Base-by-base conservation (phyloP, 2,113 vertebrate genomes). In the Steatornis caripensis region DNA sequence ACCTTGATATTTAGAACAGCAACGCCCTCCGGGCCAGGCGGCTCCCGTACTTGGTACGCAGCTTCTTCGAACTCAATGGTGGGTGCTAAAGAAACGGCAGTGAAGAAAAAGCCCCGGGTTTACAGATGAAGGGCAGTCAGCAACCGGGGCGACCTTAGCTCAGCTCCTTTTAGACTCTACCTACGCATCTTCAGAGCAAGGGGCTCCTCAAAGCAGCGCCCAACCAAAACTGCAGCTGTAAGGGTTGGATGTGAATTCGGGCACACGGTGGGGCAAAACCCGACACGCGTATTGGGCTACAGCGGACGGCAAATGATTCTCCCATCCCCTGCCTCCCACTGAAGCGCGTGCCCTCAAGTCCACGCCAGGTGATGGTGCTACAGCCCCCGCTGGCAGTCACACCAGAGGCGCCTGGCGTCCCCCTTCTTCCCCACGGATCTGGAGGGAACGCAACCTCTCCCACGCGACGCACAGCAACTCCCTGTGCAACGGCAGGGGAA, bases 21-120 rank as follows among this genome's bases (percentile, higher is more conserved):
- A 2, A 98, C 81, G 2, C 98, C 99, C 26, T 99, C 99, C 0
- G 99, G 99, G 45, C 99, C 99, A 0, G 98, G 98, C 0, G 99
- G 99, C 80, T 99, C 99, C 75, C 99, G 97, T 21, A 99, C 98
- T 96, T 99, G 99, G 85, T 99, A 99, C 0, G 98, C 98, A 6
- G 98, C 97, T 96, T 99, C 99, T 91, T 99, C 98, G 94, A 99
- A 99, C 95, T 99, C 98, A 64, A 99, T 98, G 57, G 98, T 99
- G 62, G 99, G 99, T 10, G 99, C 99, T 99, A 82, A 68, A 74
- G 77, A 84, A 87, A 94, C 2, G 70, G 17, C 22, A 61, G 65
- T 5, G 51, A 90, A 72, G 76, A 72, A n/a, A 70, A 80, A 57
- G 34, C 12, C 13, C 8, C 19, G 7, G 17, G 14, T 68, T 23